Percentiles rank a stretch among this genome's conserved stretches.
Conservation (phyloP, 1,140 invertebrate genomes). For the Brachionus asplanchnoidis region DNA sequence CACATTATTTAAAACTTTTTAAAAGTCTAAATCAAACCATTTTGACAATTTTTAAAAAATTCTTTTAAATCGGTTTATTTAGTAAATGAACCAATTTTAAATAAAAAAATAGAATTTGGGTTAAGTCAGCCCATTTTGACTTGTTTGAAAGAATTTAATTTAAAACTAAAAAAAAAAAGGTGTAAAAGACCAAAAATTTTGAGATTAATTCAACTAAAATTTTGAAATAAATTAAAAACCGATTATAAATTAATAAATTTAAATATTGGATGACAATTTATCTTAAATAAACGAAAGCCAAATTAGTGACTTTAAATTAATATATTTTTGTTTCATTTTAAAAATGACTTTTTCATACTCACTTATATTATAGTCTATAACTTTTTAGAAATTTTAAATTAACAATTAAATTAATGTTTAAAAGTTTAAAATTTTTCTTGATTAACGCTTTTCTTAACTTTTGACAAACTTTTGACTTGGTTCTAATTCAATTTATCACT, state of each 20-base stretch:
- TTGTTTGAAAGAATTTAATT: neutral
- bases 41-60: neutral
- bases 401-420: neutral
- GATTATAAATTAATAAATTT: neutral
- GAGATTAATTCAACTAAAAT: neutral
- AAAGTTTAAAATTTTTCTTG: neutral
- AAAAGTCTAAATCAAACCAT: no score
- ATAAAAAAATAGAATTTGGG: neutral
- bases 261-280: no score
- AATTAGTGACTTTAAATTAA: no score
- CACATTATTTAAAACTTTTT: no score
- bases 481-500: no score
- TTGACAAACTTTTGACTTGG: no score
- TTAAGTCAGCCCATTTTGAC: neutral
- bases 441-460: neutral
- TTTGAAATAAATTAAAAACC: neutral
- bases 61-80: neutral
- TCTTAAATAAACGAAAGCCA: no score
- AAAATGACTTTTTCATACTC: no score
- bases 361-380: no score
- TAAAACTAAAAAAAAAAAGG: neutral
- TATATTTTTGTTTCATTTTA: no score
- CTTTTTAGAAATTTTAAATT: no score
- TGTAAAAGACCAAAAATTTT: neutral
- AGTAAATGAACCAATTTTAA: neutral